Evolutionary conservation across 2,797 vertebrate species (phyloP).

Genomic region (Chelon auratus): DNA sequence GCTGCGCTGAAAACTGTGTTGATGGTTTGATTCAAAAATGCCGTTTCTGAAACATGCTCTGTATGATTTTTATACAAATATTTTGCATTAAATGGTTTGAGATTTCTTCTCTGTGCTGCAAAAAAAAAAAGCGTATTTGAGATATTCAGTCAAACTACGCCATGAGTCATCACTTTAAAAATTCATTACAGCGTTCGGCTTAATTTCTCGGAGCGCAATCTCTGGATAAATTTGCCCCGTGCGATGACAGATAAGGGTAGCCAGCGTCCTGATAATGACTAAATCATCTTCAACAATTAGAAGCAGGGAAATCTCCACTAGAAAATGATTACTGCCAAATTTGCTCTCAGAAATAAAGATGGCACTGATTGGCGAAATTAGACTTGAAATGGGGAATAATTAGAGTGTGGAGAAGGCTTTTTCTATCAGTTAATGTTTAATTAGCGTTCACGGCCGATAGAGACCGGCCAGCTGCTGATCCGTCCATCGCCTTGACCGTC

Average conservation of each 20-base stretch:
- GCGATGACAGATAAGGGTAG: constrained; percentile 79
- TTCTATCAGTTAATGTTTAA: constrained; percentile 78
- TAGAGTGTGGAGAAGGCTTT: constrained; percentile 67
- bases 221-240: constrained; percentile 63
- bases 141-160: constrained; percentile 23
- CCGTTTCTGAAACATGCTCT: constrained; percentile 17
- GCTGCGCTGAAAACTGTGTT: constrained; percentile 34
- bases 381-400: constrained; percentile 79
- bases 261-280: constrained; percentile 72
- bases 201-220: constrained; percentile 58
- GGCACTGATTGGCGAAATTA: constrained; percentile 79
- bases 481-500: constrained; percentile 35
- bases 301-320: constrained; percentile 66
- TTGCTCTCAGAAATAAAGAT: constrained; percentile 80
- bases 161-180: constrained; percentile 68
- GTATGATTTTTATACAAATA: constrained; percentile 38
- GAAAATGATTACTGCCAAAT: constrained; percentile 79
- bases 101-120: background rate
- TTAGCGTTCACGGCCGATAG: constrained; percentile 63
- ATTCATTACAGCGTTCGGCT: constrained; percentile 54
- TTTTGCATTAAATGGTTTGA: constrained; percentile 74
- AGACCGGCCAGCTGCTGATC: constrained; percentile 57
- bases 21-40: constrained; percentile 41
- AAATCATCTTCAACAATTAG: constrained; percentile 79
- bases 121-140: constrained; percentile 12